A percentile compares a stretch with the other conserved stretches of the same genome.
Evolutionary conservation across 1,140 invertebrate species (phyloP).

Genomic region (Diploscapter pachys): DNA sequence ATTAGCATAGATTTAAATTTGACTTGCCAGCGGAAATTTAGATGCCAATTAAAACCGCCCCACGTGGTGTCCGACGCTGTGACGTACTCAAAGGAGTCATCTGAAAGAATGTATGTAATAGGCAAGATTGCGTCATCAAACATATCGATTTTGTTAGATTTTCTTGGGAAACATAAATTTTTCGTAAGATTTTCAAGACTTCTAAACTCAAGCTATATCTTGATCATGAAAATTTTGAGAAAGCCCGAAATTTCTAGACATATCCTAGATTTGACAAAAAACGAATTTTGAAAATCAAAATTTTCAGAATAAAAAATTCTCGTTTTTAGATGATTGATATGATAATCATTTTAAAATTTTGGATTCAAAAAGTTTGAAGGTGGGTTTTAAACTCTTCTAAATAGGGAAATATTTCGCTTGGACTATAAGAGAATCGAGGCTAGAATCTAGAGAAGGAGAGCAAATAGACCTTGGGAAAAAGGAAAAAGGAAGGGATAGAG

Average conservation of each 20-base stretch:
- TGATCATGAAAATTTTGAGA: too few relatives aligned
- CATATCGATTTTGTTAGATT: conserved; percentile 79
- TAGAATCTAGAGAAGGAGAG: not conserved
- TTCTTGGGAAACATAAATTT: conserved; percentile 2
- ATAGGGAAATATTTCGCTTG: too few relatives aligned
- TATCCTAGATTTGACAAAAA: conserved; percentile 66
- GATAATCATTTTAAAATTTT: too few relatives aligned
- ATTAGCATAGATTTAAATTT: conserved; percentile 52
- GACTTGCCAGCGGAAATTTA: conserved; percentile 82
- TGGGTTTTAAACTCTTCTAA: too few relatives aligned
- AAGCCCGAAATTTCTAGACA: too few relatives aligned
- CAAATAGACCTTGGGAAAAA: not conserved
- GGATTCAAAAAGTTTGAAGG: too few relatives aligned
- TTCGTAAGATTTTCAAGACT: not conserved
- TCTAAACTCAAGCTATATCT: too few relatives aligned
- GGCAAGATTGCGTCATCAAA: too few relatives aligned
- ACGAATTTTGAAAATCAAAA: conserved; percentile 12
- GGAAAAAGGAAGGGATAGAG: not conserved
- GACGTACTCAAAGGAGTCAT: conserved; percentile 91
- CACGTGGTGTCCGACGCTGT: conserved; percentile 87
- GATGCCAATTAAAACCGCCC: conserved; percentile 96
- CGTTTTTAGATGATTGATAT: too few relatives aligned
- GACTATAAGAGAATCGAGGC: too few relatives aligned
- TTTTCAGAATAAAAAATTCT: not conserved
- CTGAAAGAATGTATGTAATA: conserved; percentile 89